A percentile compares a stretch with the other conserved stretches of the same genome.
Evolutionary conservation across 2,797 vertebrate species (phyloP).

Genomic region (Emys orbicularis): DNA sequence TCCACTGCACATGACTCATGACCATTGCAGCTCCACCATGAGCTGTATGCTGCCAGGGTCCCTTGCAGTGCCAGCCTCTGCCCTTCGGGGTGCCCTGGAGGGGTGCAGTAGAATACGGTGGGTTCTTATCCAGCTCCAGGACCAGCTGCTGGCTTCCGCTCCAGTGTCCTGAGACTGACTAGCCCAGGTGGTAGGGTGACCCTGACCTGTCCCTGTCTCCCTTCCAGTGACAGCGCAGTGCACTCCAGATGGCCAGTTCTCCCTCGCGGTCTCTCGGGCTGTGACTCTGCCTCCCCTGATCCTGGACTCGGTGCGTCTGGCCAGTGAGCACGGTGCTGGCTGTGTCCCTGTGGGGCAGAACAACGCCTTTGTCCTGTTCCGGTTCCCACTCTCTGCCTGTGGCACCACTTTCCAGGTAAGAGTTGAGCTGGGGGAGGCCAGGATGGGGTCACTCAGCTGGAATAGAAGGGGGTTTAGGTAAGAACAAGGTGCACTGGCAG

Average conservation of each 20-base stretch:
- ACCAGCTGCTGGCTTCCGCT: background rate
- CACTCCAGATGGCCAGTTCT: conserved; percentile 1
- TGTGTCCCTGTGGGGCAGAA: conserved; percentile 19
- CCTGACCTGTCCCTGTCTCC: background rate
- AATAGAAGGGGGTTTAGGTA: background rate
- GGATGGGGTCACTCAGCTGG: background rate
- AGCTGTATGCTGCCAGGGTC: too few species aligned
- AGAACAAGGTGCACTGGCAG: background rate
- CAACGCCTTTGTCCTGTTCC: background rate
- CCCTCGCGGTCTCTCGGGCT: background rate
- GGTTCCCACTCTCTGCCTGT: conserved; percentile 40
- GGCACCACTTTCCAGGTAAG: conserved; percentile 40
- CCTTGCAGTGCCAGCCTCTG: too few species aligned
- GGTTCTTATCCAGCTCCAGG: background rate
- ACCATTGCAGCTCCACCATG: too few species aligned
- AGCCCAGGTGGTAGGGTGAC: too few species aligned
- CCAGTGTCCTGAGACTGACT: too few species aligned
- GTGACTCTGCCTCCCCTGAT: background rate
- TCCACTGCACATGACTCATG: too few species aligned
- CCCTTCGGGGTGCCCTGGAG: too few species aligned
- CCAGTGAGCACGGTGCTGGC: background rate
- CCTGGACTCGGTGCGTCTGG: conserved; percentile 14
- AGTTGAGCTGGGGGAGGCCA: background rate
- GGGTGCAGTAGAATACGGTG: background rate
- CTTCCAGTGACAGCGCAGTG: conserved; percentile 34